A percentile compares a stretch with the other conserved stretches of the same genome.
These are phyloP conservation scores for Momotus momota DNA, from an alignment of 2,797 vertebrate species.

Conservation along the genomic window DNA sequence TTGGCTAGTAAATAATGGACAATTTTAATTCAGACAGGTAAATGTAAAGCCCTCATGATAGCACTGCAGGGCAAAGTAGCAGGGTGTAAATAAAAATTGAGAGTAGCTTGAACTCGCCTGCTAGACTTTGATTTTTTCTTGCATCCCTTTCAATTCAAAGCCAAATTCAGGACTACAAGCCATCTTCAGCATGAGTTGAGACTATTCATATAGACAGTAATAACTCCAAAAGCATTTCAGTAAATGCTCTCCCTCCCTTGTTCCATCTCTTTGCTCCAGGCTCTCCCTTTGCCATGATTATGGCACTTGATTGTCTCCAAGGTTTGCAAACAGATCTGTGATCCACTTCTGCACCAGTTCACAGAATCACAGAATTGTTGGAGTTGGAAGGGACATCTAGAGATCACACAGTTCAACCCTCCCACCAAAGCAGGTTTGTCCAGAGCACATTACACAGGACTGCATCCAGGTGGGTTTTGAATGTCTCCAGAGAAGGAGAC, in stretches of 20 bases:
- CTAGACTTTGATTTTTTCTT: neutral
- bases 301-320: neutral
- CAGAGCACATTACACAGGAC: too few species aligned
- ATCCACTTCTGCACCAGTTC: neutral
- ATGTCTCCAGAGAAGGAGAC: too few species aligned
- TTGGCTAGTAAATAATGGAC: neutral
- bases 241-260: neutral
- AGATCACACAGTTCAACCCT: too few species aligned
- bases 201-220: neutral
- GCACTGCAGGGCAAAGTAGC: neutral
- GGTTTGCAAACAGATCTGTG: neutral
- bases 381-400: too few species aligned
- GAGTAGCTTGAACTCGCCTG: neutral
- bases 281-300: neutral
- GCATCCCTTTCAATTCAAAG: neutral
- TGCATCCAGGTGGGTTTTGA: too few species aligned
- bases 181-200: neutral
- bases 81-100: neutral
- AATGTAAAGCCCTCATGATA: neutral
- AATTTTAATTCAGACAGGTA: neutral
- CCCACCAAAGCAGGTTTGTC: too few species aligned
- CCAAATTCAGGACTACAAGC: neutral
- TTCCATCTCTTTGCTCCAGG: neutral
- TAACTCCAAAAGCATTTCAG: neutral
- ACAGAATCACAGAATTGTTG: too few species aligned